Conservation (phyloP, 2,888 invertebrate species). For the Ariolimax columbianus region DNA sequence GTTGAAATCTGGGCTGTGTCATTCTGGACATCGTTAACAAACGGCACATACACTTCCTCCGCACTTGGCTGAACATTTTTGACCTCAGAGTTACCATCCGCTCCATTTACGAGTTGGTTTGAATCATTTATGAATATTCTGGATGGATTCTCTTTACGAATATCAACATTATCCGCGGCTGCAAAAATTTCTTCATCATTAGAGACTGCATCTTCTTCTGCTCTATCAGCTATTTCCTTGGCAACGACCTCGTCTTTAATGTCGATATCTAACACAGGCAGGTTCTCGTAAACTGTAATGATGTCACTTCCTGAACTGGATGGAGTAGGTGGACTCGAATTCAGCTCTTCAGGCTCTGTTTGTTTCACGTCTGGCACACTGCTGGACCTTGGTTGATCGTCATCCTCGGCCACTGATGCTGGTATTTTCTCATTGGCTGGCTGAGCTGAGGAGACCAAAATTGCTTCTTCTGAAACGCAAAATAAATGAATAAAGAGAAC, state of each 20-base stretch:
- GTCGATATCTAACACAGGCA: background rate
- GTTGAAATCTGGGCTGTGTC: background rate
- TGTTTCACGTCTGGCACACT: background rate
- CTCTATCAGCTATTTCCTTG: conserved; percentile 41
- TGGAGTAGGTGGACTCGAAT: too few relatives aligned
- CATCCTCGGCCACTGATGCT: background rate
- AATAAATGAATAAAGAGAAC: background rate
- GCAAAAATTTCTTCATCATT: background rate
- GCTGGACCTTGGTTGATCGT: background rate
- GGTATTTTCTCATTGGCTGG: background rate
- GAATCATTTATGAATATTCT: background rate
- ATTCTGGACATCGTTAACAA: background rate
- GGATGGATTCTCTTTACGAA: background rate
- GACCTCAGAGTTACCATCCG: background rate
- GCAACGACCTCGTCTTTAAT: background rate
- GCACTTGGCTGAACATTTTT: background rate
- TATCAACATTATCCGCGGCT: background rate
- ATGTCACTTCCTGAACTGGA: background rate
- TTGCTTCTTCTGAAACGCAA: background rate
- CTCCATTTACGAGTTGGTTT: background rate
- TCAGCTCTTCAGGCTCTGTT: background rate
- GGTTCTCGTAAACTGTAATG: background rate
- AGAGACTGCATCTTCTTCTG: conserved; percentile 14
- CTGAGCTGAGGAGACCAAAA: too few relatives aligned
- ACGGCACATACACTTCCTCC: background rate